These are phyloP conservation scores for Acropora yongei DNA, from an alignment of 64 coral and sea anemone genomes.

Conservation along the genomic window DNA sequence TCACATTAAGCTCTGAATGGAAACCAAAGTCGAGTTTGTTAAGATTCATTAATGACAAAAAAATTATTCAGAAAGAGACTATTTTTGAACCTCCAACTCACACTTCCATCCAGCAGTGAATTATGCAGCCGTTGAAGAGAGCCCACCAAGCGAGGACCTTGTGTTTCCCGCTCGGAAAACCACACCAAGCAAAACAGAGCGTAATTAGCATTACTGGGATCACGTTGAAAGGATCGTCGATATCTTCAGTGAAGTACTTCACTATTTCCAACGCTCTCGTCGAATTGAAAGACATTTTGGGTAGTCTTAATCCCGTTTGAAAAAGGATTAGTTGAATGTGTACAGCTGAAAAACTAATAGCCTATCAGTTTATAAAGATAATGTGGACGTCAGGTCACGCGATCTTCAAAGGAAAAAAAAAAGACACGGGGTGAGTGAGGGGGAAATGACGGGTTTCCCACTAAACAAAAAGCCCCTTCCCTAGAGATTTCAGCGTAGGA, in stretches of 20 bases:
- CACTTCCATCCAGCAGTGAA: slow-evolving; percentile 98
- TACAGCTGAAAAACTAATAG: too few species aligned
- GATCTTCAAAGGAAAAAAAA: too few species aligned
- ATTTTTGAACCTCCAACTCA: slow-evolving; percentile 7
- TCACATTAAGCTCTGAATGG: neutral
- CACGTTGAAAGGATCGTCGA: slow-evolving; percentile 82
- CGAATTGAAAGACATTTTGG: slow-evolving; percentile 57
- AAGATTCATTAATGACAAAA: too few species aligned
- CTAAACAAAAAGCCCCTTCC: too few species aligned
- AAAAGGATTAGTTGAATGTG: neutral
- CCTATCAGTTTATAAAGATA: too few species aligned
- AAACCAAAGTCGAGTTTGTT: neutral
- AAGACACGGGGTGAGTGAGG: too few species aligned
- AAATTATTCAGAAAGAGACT: neutral
- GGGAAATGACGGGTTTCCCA: too few species aligned
- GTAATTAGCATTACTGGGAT: slow-evolving; percentile 69
- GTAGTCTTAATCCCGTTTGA: neutral
- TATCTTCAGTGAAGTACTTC: slow-evolving; percentile 82
- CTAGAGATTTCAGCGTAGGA: too few species aligned
- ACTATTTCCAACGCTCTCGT: slow-evolving; percentile 67
- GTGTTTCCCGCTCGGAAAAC: slow-evolving; percentile 68
- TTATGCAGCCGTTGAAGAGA: slow-evolving; percentile 90
- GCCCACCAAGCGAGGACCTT: slow-evolving; percentile 75
- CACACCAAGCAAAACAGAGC: slow-evolving; percentile 75
- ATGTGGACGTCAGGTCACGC: too few species aligned